Conservation (phyloP, 2,113 vertebrate species). For the Micromys minutus region DNA sequence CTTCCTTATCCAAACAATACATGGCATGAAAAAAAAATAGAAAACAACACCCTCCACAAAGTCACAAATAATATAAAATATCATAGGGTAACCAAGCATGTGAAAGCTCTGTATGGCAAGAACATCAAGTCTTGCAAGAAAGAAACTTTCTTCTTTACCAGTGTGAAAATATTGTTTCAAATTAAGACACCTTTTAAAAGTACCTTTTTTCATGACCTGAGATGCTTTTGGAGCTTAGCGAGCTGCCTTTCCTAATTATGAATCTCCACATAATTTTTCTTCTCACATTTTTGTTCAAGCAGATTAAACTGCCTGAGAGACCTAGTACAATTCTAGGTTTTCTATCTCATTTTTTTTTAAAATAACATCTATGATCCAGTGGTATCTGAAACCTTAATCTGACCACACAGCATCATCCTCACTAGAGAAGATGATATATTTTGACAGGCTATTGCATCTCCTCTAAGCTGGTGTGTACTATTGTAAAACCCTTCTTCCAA, state of each 20-base stretch:
- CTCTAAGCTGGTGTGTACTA: neutral
- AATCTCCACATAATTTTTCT: neutral
- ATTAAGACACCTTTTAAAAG: neutral
- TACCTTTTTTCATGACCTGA: neutral
- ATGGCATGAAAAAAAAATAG: too few relatives aligned
- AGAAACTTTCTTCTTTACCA: neutral
- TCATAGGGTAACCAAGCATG: too few relatives aligned
- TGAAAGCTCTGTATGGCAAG: too few relatives aligned
- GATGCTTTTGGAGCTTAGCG: too few relatives aligned
- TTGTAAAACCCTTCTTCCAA: accelerated
- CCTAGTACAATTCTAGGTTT: accelerated
- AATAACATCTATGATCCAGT: neutral
- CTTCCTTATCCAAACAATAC: too few relatives aligned
- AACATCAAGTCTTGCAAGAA: too few relatives aligned
- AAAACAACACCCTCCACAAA: too few relatives aligned
- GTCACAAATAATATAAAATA: too few relatives aligned
- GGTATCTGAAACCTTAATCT: neutral
- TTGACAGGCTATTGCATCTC: neutral
- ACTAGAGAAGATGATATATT: neutral
- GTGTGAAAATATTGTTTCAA: neutral
- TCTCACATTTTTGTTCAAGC: neutral
- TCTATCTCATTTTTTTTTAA: neutral
- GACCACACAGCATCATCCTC: neutral
- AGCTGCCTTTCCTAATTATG: neutral
- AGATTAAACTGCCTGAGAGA: neutral